phyloP scores from a whole-genome alignment of 1,140 invertebrate genomes.

The Ostrea denselamellosa region DNA sequence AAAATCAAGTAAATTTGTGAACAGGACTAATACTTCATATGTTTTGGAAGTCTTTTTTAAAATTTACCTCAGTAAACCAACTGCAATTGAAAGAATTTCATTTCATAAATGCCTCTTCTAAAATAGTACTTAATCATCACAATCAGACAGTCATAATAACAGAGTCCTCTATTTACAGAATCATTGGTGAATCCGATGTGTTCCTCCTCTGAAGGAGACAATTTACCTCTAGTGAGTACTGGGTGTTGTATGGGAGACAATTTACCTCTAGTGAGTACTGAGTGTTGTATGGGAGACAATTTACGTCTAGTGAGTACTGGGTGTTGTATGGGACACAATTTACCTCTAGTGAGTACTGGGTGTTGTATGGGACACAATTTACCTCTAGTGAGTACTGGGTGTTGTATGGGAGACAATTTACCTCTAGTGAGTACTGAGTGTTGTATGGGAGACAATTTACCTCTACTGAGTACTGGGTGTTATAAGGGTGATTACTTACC shows the following conservation, averaged over 20 bases:
- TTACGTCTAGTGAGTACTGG: constrained; percentile 79
- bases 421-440: constrained; percentile 76
- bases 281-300: constrained; percentile 84
- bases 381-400: constrained; percentile 77
- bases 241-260: constrained; percentile 83
- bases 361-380: constrained; percentile 85
- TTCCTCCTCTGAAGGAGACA: not conserved
- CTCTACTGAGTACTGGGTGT: constrained; percentile 76
- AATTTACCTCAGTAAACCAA: too few relatives aligned
- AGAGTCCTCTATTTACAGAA: too few relatives aligned
- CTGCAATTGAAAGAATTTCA: too few relatives aligned
- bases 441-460: constrained; percentile 85
- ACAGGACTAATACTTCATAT: too few relatives aligned
- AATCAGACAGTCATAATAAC: too few relatives aligned
- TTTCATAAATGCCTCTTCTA: too few relatives aligned
- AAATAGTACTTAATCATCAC: too few relatives aligned
- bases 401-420: constrained; percentile 85
- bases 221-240: constrained; percentile 75
- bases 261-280: constrained; percentile 81
- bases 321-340: constrained; percentile 85
- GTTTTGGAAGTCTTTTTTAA: too few relatives aligned
- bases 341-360: constrained; percentile 77
- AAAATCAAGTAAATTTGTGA: too few relatives aligned
- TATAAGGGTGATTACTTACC: constrained; percentile 83
- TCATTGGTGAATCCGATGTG: not conserved